Evolutionary conservation across 2,888 invertebrate genomes (phyloP), one percentile per base, ranked within the genome.

Genomic region (Lasioglossum zephyrum): DNA sequence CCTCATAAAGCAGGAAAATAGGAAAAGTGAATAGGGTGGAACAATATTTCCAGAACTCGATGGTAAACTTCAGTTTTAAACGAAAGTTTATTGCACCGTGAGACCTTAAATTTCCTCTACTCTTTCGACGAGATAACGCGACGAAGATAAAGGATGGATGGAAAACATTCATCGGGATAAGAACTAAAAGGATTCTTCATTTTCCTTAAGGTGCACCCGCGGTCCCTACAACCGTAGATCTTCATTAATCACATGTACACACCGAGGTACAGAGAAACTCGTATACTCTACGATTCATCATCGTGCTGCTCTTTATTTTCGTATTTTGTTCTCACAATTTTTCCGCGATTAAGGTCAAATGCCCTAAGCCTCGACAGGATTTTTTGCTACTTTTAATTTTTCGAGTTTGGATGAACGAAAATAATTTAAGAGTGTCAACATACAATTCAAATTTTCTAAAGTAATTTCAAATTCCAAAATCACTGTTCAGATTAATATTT

Each of bases 261-360:
- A 22, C 53, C 16, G 5, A 16, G 16, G 49, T 39, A 49, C 13
- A 39, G 22, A 18, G 36, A 36, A 60, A 60, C 47, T 11, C 22
- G 49, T 73, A n/a, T 60, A n/a, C 31, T 31, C 49, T 31, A 41
- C 72, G 78, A 77, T 81, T 72, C 49, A 81, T 81, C 81, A 77
- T 49, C 13, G 6, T 1, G 60, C 77, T 47, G 63, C 41, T 22
- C 44, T 31, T 77, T 49, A 77, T 63, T 47, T 81, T 60, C 39
- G 44, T 49, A n/a, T 36, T 26, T 22, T n/a, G 2, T 69, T 22
- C 53, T n/a, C 9, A 11, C 9, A n/a, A 36, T n/a, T 49, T 22
- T 39, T 49, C 22, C 60, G 6, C 13, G 44, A 22, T 6, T 47
- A 9, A 36, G 36, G 36, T 36, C 36, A 36, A 36, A 36, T 36